Conservation (phyloP, 2,888 invertebrate genomes). For the Malthinus flaveolus region DNA sequence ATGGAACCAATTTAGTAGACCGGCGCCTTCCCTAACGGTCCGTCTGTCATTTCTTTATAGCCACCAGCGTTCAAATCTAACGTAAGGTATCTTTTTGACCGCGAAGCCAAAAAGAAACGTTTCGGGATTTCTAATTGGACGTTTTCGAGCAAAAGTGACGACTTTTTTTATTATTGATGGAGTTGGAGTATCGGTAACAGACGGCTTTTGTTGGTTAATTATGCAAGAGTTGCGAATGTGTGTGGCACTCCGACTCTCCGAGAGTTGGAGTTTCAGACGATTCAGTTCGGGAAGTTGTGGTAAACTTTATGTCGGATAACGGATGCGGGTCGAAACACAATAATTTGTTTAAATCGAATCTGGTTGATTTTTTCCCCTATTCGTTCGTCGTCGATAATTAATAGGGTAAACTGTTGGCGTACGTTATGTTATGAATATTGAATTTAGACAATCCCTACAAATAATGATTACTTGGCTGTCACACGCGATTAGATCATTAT, state of each 20-base stretch:
- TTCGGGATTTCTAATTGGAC: no score
- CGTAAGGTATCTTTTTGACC: constrained; percentile 5
- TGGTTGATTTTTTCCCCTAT: no score
- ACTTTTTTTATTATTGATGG: no score
- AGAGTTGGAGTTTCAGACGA: constrained; percentile 27
- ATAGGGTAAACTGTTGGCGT: constrained; percentile 32
- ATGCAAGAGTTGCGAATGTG: constrained; percentile 30
- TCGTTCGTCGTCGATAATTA: constrained; percentile 22
- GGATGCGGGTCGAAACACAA: constrained; percentile 12
- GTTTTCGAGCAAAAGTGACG: no score
- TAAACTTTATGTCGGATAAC: constrained; percentile 28
- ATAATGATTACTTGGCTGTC: constrained; percentile 31
- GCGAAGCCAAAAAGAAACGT: background rate
- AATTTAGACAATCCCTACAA: constrained; percentile 34
- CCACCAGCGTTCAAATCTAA: background rate
- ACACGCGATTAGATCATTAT: constrained; percentile 39
- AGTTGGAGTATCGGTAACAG: constrained; percentile 17
- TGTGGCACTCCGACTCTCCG: constrained; percentile 27
- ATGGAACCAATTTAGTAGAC: constrained; percentile 48
- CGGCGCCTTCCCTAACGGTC: constrained; percentile 40
- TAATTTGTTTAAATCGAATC: no score
- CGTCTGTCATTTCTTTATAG: constrained; percentile 18
- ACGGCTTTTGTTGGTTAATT: constrained; percentile 29
- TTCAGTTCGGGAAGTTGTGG: constrained; percentile 30
- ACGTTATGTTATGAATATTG: constrained; percentile 38